Conservation (phyloP, 1,140 invertebrate genomes). For the Papilio helenus region DNA sequence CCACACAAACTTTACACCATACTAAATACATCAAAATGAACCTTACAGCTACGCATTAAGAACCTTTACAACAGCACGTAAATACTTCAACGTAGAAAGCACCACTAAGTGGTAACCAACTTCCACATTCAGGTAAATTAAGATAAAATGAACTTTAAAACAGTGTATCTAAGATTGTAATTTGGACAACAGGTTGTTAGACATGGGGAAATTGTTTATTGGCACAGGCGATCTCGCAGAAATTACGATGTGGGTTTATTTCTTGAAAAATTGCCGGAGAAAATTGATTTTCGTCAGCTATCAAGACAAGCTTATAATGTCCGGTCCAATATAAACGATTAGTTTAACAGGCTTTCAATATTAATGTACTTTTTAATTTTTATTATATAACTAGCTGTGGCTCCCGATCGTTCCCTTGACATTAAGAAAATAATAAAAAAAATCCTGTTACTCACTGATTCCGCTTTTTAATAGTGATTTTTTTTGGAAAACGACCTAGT, state of each 20-base stretch:
- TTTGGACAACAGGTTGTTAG: neutral
- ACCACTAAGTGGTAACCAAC: constrained; percentile 52
- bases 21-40: constrained; percentile 50
- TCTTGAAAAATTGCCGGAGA: constrained; percentile 63
- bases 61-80: constrained; percentile 41
- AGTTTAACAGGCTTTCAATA: constrained; percentile 16
- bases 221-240: constrained; percentile 58
- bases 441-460: too few species aligned
- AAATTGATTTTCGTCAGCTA: constrained; percentile 67
- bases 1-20: constrained; percentile 48
- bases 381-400: neutral
- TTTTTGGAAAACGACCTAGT: too few species aligned
- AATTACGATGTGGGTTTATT: constrained; percentile 64
- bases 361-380: neutral
- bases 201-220: constrained; percentile 72
- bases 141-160: constrained; percentile 39
- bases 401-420: too few species aligned
- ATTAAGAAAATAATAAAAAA: too few species aligned
- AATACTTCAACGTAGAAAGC: constrained; percentile 52
- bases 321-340: neutral
- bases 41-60: constrained; percentile 49
- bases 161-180: constrained; percentile 7
- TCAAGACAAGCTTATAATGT: constrained; percentile 5
- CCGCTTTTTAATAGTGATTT: too few species aligned
- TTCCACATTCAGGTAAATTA: constrained; percentile 37